Evolutionary conservation across 2,888 invertebrate genomes (phyloP).

Genomic region (Apomyelois bistriatella): DNA sequence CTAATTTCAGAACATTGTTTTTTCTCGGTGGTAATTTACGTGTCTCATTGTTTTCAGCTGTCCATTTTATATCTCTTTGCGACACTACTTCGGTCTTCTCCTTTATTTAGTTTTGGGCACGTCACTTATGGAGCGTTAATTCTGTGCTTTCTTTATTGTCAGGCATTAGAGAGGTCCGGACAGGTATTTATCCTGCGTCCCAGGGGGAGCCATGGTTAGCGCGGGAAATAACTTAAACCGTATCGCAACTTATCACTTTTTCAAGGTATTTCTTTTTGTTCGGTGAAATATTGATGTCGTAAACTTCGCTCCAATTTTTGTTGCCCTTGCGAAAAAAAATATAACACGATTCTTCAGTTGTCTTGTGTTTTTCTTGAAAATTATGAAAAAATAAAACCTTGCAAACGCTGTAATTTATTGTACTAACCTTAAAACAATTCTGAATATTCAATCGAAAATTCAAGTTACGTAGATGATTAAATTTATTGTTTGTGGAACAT

Average conservation of each 20-base stretch:
- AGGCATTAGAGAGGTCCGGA: conserved; percentile 6
- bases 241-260: conserved; percentile 15
- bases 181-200: conserved; percentile 9
- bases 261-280: conserved; percentile 11
- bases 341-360: conserved; percentile 3
- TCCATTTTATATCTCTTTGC: no score
- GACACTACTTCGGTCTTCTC: no score
- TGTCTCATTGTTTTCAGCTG: no score
- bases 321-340: background rate
- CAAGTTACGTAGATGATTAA: no score
- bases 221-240: conserved; percentile 15
- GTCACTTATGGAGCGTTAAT: background rate
- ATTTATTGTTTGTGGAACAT: no score
- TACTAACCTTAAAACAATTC: no score
- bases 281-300: conserved; percentile 6
- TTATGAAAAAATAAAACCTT: background rate
- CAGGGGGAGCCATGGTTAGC: conserved; percentile 1
- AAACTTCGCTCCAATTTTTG: conserved; percentile 12
- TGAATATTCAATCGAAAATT: no score
- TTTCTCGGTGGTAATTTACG: no score
- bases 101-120: no score
- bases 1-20: no score
- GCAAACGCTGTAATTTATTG: no score
- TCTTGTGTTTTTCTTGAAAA: conserved; percentile 1
- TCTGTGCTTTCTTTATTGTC: background rate